Evolutionary conservation across 2,888 invertebrate genomes (phyloP).

Genomic region (Pollenia angustigena): DNA sequence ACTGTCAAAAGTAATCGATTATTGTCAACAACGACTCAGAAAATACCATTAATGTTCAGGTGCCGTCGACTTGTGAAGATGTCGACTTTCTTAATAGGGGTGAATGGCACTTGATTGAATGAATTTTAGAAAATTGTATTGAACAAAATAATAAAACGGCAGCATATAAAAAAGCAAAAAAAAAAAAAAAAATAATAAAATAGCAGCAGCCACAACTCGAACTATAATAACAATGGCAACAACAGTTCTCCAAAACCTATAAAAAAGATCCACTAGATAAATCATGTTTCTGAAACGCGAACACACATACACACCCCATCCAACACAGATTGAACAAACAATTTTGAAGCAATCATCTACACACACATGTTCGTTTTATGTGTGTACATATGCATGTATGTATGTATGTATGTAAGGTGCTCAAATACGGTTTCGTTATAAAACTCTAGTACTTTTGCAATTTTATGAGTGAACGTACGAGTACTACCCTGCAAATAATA

Average conservation of each 20-base stretch:
- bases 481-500: too few relatives aligned
- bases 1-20: too few relatives aligned
- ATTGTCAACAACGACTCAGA: too few relatives aligned
- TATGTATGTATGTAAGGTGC: conserved; percentile 3
- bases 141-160: conserved; percentile 31
- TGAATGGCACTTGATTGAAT: neutral
- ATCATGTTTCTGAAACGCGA: conserved; percentile 45
- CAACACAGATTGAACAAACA: neutral
- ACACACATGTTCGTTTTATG: neutral
- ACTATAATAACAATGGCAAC: conserved; percentile 2
- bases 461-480: conserved; percentile 32
- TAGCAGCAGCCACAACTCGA: neutral
- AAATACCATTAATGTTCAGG: too few relatives aligned
- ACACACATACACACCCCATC: neutral
- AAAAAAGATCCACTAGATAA: conserved; percentile 61
- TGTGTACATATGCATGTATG: neutral
- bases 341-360: conserved; percentile 7
- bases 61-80: too few relatives aligned
- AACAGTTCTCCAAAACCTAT: conserved; percentile 42
- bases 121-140: conserved; percentile 29
- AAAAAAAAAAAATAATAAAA: neutral
- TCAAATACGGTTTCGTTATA: conserved; percentile 48
- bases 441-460: conserved; percentile 46
- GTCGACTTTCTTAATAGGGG: too few relatives aligned
- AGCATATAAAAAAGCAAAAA: conserved; percentile 24